These are phyloP conservation scores for Sinocyclocheilus maitianheensis DNA, from an alignment of 2,113 vertebrate species.

Conservation along the genomic window DNA sequence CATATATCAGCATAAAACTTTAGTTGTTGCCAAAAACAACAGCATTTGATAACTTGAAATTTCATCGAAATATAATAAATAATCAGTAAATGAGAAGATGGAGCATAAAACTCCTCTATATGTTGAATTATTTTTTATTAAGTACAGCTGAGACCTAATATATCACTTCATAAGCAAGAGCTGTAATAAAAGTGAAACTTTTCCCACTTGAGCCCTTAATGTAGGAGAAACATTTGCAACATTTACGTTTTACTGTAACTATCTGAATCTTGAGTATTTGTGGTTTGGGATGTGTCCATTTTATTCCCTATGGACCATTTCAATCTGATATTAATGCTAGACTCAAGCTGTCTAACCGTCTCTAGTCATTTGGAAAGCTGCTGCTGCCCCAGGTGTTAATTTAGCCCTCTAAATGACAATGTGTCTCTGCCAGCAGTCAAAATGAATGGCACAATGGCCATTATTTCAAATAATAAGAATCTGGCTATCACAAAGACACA, in stretches of 20 bases:
- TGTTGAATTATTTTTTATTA: constrained; percentile 1
- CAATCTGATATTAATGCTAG: constrained; percentile 53
- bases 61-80: constrained; percentile 36
- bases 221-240: constrained; percentile 13
- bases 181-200: constrained; percentile 20
- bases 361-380: constrained; percentile 59
- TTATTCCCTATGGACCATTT: constrained; percentile 42
- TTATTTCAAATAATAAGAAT: constrained; percentile 61
- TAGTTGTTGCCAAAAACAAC: neutral
- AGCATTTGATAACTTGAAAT: constrained; percentile 1
- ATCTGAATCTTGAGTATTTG: constrained; percentile 2
- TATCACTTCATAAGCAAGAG: neutral
- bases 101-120: neutral
- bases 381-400: constrained; percentile 68
- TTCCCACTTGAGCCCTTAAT: neutral
- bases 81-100: neutral
- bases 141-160: constrained; percentile 12
- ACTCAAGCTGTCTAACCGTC: constrained; percentile 58
- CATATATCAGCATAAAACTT: constrained; percentile 65
- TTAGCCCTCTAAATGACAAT: constrained; percentile 66
- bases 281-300: constrained; percentile 38
- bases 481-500: constrained; percentile 56
- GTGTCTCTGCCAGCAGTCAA: constrained; percentile 61
- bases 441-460: constrained; percentile 52
- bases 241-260: constrained; percentile 26